A percentile compares a stretch with the other conserved stretches of the same genome.
phyloP scores from a whole-genome alignment of 2,797 vertebrate genomes.

The Prionace glauca region DNA sequence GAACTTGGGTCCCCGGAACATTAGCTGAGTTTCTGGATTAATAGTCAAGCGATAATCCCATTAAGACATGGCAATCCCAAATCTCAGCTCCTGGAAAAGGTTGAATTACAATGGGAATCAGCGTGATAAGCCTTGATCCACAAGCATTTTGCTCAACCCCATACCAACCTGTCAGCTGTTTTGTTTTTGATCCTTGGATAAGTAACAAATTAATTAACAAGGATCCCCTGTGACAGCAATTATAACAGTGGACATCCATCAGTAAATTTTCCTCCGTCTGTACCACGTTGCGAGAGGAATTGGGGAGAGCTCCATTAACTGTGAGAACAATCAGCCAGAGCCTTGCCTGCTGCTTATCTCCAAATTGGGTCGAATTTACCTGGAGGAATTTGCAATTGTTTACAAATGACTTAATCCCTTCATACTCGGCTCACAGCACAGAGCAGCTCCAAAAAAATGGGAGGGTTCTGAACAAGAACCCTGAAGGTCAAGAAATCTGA shows the following conservation, averaged over 20 bases:
- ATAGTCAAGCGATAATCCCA: no score
- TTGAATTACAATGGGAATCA: background rate
- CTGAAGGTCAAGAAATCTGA: no score
- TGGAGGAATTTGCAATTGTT: background rate
- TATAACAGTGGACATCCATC: background rate
- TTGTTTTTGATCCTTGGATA: background rate
- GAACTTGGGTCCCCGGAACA: no score
- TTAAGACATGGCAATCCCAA: background rate
- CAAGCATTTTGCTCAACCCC: background rate
- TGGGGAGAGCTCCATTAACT: background rate
- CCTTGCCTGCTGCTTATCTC: background rate
- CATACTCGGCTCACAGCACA: background rate
- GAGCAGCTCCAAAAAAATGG: no score
- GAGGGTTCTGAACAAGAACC: no score
- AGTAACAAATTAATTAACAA: background rate
- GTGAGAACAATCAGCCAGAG: no score
- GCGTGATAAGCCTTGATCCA: background rate
- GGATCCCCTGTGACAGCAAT: background rate
- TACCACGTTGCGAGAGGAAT: background rate
- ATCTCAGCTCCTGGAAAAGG: background rate
- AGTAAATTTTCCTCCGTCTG: background rate
- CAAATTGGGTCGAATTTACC: background rate
- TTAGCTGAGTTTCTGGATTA: no score
- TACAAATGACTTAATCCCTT: background rate
- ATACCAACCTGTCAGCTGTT: background rate